Percentiles rank a stretch among this genome's conserved stretches.
These are phyloP conservation scores for Acanthurus leucopareius DNA, from an alignment of 2,797 vertebrate species.

Conservation along the genomic window DNA sequence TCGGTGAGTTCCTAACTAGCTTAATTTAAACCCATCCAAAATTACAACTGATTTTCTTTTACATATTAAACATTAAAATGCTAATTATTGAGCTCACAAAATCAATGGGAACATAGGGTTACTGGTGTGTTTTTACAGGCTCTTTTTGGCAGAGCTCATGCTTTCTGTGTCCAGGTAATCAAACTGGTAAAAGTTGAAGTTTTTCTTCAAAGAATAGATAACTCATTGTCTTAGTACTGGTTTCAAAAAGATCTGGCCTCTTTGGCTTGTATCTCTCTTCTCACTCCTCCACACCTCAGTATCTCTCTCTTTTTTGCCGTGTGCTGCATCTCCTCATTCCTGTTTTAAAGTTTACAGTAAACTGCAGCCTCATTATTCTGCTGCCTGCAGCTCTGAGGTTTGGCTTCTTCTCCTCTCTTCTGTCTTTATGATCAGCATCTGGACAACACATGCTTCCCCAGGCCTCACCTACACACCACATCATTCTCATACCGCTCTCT, in stretches of 20 bases:
- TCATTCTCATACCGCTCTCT: slow-evolving; percentile 17
- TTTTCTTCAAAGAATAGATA: slow-evolving; percentile 6
- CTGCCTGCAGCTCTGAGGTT: slow-evolving; percentile 66
- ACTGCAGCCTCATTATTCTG: slow-evolving; percentile 74
- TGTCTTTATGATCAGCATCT: slow-evolving; percentile 79
- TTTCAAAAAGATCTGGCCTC: background rate
- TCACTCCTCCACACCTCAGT: background rate
- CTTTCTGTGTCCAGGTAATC: slow-evolving; percentile 9
- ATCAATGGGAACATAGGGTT: background rate
- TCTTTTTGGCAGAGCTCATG: slow-evolving; percentile 25
- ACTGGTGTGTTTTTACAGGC: slow-evolving; percentile 30
- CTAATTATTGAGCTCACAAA: slow-evolving; percentile 23
- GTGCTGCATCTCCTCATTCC: slow-evolving; percentile 17
- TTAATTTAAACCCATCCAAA: slow-evolving; percentile 38
- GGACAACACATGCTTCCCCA: slow-evolving; percentile 80
- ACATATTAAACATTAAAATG: slow-evolving; percentile 20
- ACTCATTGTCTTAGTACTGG: background rate
- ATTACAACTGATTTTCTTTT: slow-evolving; percentile 30
- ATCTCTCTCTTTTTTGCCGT: slow-evolving; percentile 12
- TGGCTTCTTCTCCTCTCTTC: slow-evolving; percentile 44
- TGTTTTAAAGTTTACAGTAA: slow-evolving; percentile 70
- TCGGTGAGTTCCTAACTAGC: slow-evolving; percentile 13
- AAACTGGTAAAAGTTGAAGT: background rate
- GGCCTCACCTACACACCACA: slow-evolving; percentile 60
- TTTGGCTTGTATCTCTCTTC: background rate